These are phyloP conservation scores for Onthophagus sagittarius DNA, from an alignment of 2,888 invertebrate genomes.

Conservation along the genomic window DNA sequence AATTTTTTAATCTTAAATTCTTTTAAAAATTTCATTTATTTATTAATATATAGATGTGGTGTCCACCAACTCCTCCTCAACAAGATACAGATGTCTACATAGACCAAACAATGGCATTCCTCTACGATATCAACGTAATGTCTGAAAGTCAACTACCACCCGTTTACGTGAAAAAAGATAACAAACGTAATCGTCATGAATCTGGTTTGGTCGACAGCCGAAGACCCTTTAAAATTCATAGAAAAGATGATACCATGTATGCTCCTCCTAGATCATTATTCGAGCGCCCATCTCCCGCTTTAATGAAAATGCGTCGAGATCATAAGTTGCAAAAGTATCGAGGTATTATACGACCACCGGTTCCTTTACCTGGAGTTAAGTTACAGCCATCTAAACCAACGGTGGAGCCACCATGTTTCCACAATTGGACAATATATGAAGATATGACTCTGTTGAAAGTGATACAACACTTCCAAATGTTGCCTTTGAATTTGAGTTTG, in stretches of 20 bases:
- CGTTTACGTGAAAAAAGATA: conserved; percentile 73
- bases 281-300: conserved; percentile 71
- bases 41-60: conserved; percentile 76
- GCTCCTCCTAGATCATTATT: conserved; percentile 74
- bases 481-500: conserved; percentile 72
- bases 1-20: neutral
- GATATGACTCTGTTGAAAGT: conserved; percentile 86
- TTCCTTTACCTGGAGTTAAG: conserved; percentile 55
- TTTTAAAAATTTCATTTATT: neutral
- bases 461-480: conserved; percentile 66
- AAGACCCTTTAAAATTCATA: conserved; percentile 55
- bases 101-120: conserved; percentile 77
- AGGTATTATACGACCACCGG: conserved; percentile 53
- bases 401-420: conserved; percentile 62
- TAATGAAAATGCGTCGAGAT: conserved; percentile 74
- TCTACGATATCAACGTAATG: conserved; percentile 76
- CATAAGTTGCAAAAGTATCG: conserved; percentile 68
- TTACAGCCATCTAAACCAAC: conserved; percentile 50
- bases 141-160: conserved; percentile 77
- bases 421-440: conserved; percentile 89
- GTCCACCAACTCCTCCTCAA: conserved; percentile 93
- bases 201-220: conserved; percentile 54
- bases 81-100: conserved; percentile 90
- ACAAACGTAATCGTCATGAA: conserved; percentile 68
- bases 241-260: conserved; percentile 70